Conservation (phyloP, 2,888 invertebrate genomes). For the Athalia circularis region DNA sequence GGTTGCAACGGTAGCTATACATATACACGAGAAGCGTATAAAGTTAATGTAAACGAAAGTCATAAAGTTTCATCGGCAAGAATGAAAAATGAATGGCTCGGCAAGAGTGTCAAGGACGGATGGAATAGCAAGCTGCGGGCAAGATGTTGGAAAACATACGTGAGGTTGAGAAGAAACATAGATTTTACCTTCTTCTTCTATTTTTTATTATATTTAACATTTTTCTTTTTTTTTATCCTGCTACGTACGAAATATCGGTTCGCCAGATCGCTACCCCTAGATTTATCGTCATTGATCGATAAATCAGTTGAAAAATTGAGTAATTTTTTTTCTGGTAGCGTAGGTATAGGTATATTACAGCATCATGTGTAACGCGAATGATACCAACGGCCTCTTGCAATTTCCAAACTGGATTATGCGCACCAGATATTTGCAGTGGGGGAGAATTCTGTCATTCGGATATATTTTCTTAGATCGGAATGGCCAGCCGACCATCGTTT, state of each 20-base stretch:
- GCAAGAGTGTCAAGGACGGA: slow-evolving; percentile 15
- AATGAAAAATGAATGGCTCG: slow-evolving; percentile 39
- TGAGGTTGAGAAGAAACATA: background rate
- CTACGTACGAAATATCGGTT: slow-evolving; percentile 25
- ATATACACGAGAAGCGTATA: background rate
- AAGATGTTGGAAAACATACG: slow-evolving; percentile 24
- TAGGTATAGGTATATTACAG: background rate
- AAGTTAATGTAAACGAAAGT: slow-evolving; percentile 42
- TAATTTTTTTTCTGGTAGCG: background rate
- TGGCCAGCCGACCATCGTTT: background rate
- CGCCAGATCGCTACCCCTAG: slow-evolving; percentile 3
- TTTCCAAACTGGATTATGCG: background rate
- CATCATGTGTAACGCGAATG: too few relatives aligned
- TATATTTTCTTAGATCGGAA: background rate
- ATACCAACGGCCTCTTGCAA: background rate
- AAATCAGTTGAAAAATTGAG: slow-evolving; percentile 11
- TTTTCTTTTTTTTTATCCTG: background rate
- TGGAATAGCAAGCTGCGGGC: background rate
- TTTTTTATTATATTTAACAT: background rate
- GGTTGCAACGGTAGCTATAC: background rate
- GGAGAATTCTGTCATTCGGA: too few relatives aligned
- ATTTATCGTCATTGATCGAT: slow-evolving; percentile 41
- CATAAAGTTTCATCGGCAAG: slow-evolving; percentile 42
- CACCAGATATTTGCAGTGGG: too few relatives aligned
- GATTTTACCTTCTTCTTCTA: background rate